Evolutionary conservation across 2,797 vertebrate genomes (phyloP).

Genomic region (Steatocranus sp.): DNA sequence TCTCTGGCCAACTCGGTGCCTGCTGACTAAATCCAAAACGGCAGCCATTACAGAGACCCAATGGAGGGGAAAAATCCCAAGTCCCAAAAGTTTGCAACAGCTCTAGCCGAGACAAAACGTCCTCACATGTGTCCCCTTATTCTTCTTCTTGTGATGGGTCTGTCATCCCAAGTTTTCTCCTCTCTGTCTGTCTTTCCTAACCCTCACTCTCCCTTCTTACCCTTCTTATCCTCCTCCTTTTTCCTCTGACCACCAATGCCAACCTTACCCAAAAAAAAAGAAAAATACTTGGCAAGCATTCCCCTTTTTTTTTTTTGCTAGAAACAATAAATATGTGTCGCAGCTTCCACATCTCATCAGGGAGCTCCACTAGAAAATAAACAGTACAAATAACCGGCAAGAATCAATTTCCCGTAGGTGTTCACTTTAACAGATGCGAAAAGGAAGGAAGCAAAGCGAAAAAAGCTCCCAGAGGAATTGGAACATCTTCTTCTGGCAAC

Average conservation of each 20-base stretch:
- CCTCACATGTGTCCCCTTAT: neutral
- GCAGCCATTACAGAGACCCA: conserved; percentile 64
- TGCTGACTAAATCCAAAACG: conserved; percentile 70
- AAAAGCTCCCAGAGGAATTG: conserved; percentile 4
- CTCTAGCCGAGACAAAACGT: conserved; percentile 39
- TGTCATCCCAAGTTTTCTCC: conserved; percentile 33
- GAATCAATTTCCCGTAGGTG: conserved; percentile 37
- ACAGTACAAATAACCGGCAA: conserved; percentile 35
- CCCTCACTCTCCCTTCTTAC: neutral
- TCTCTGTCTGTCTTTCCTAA: neutral
- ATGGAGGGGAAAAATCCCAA: conserved; percentile 60
- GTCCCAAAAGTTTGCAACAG: conserved; percentile 61
- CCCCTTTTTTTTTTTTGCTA: neutral
- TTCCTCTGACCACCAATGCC: neutral
- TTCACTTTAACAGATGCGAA: conserved; percentile 17
- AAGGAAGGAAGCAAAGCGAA: neutral
- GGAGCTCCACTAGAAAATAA: conserved; percentile 17
- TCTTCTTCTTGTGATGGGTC: neutral
- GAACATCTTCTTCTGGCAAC: conserved; percentile 3
- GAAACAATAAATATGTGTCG: neutral
- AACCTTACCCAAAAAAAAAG: neutral
- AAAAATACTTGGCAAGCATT: neutral
- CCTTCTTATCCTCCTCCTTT: neutral
- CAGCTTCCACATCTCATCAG: neutral
- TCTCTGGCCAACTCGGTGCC: conserved; percentile 44